These are phyloP conservation scores for Drosophila recens DNA, from an alignment of 2,888 invertebrate genomes.

Conservation along the genomic window DNA sequence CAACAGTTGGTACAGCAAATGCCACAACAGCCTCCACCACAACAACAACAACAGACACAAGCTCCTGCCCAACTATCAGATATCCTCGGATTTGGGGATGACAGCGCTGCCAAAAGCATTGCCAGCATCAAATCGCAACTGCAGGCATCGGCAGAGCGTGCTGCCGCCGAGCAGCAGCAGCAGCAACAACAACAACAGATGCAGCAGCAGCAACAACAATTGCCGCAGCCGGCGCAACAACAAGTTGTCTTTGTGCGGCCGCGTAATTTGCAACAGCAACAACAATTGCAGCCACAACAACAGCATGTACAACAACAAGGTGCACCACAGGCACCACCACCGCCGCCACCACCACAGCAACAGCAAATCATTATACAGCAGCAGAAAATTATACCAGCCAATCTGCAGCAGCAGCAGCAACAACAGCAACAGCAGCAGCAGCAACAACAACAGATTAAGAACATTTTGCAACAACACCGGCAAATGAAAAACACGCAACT, in stretches of 20 bases:
- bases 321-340: conserved; percentile 70
- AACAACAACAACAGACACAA: conserved; percentile 21
- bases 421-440: conserved; percentile 61
- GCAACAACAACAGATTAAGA: conserved; percentile 73
- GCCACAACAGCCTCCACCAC: conserved; percentile 27
- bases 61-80: conserved; percentile 70
- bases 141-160: conserved; percentile 77
- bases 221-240: conserved; percentile 64
- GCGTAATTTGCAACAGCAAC: conserved; percentile 65
- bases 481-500: conserved; percentile 62
- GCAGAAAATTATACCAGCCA: conserved; percentile 80
- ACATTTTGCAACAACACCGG: conserved; percentile 71
- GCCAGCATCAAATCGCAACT: conserved; percentile 81
- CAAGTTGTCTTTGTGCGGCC: conserved; percentile 83
- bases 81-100: conserved; percentile 83
- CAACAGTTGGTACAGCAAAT: conserved; percentile 23
- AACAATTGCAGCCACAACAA: conserved; percentile 71
- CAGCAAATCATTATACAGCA: conserved; percentile 83
- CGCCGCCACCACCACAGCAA: conserved; percentile 66
- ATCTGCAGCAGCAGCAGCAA: conserved; percentile 69
- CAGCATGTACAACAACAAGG: conserved; percentile 71
- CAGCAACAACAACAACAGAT: conserved; percentile 55
- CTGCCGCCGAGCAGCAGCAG: conserved; percentile 82
- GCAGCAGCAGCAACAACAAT: conserved; percentile 84
- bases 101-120: conserved; percentile 77